Conservation (phyloP, 2,888 invertebrate species). For the Epiblema foenella region DNA sequence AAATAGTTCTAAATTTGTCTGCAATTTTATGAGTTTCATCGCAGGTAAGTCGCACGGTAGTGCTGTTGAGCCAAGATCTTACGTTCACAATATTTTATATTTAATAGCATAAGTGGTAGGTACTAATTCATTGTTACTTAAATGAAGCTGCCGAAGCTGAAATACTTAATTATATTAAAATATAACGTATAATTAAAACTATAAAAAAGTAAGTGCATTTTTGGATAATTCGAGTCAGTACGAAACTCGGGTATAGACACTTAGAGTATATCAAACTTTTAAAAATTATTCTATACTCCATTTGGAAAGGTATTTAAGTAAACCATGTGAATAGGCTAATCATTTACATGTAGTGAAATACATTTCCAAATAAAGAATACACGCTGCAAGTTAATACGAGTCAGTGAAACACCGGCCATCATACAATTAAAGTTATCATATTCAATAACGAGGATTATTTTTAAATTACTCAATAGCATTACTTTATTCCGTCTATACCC, state of each 20-base stretch:
- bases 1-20: too few species aligned
- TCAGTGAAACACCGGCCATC: too few species aligned
- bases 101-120: too few species aligned
- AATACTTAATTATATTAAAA: conserved; percentile 16
- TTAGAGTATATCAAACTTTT: not conserved
- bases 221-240: conserved; percentile 34
- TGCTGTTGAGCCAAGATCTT: not conserved
- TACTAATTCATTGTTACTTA: not conserved
- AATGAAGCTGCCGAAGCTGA: conserved; percentile 5
- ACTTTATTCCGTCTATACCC: conserved; percentile 21
- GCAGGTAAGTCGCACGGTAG: conserved; percentile 2
- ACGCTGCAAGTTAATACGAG: too few species aligned
- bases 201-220: conserved; percentile 40
- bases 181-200: conserved; percentile 24
- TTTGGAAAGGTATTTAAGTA: too few species aligned
- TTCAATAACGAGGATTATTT: too few species aligned
- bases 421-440: too few species aligned
- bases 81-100: not conserved
- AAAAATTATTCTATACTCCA: not conserved
- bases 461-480: not conserved
- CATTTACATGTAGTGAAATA: too few species aligned
- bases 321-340: too few species aligned
- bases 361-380: too few species aligned
- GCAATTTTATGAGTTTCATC: not conserved
- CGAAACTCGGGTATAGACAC: not conserved